Evolutionary conservation across 2,888 invertebrate genomes (phyloP).

Genomic region (Drosophila diplacantha): DNA sequence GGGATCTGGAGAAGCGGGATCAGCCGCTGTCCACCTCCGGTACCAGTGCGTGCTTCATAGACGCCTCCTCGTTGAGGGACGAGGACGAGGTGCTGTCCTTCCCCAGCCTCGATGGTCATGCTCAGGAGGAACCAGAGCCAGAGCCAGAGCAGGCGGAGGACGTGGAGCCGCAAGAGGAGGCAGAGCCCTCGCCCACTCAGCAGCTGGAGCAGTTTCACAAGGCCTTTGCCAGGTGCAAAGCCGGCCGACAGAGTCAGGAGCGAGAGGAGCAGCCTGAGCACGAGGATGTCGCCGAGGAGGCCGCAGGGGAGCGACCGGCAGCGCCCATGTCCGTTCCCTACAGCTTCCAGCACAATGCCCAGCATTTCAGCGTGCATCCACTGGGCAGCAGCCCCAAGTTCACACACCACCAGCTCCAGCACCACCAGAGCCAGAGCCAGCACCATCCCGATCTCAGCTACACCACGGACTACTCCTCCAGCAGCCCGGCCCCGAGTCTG

Average conservation of each 20-base stretch:
- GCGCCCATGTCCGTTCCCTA: slow-evolving; percentile 80
- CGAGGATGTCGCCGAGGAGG: slow-evolving; percentile 74
- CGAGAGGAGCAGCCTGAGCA: slow-evolving; percentile 5
- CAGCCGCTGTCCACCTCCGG: slow-evolving; percentile 70
- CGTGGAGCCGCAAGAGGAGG: slow-evolving; percentile 8
- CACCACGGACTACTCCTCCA: slow-evolving; percentile 76
- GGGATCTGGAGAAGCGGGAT: slow-evolving; percentile 66
- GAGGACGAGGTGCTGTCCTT: slow-evolving; percentile 80
- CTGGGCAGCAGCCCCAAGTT: slow-evolving; percentile 75
- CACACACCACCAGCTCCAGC: slow-evolving; percentile 48
- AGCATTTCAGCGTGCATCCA: slow-evolving; percentile 81
- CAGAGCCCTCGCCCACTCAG: slow-evolving; percentile 61
- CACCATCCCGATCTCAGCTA: slow-evolving; percentile 74
- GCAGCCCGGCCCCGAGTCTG: slow-evolving; percentile 76
- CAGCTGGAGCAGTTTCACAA: slow-evolving; percentile 76
- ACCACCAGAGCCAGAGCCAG: slow-evolving; percentile 32
- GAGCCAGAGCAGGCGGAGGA: not conserved
- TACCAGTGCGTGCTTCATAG: slow-evolving; percentile 84
- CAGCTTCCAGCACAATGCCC: slow-evolving; percentile 81
- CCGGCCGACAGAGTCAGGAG: slow-evolving; percentile 39
- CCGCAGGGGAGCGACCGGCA: slow-evolving; percentile 80
- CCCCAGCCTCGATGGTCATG: slow-evolving; percentile 62
- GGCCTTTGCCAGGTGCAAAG: slow-evolving; percentile 76
- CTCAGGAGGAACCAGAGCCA: slow-evolving; percentile 25
- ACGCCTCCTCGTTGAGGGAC: slow-evolving; percentile 86